Evolutionary conservation across 2,113 vertebrate species (phyloP).

Genomic region (Aspidoscelis tigris): DNA sequence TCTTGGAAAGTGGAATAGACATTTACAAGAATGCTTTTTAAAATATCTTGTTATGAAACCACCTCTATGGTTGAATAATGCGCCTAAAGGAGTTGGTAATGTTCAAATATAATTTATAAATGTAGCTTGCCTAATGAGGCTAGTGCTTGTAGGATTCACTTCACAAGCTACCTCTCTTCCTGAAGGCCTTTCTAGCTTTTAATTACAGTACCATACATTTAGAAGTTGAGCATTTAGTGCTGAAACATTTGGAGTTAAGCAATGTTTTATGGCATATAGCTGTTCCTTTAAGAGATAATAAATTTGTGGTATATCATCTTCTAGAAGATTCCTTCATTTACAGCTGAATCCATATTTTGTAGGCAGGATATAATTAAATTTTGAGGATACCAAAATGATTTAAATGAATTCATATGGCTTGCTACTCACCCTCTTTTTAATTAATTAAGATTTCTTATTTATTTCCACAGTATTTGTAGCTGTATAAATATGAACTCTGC

Average conservation of each 20-base stretch:
- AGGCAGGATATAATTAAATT: constrained; percentile 14
- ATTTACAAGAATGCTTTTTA: constrained; percentile 50
- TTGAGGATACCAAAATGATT: not conserved
- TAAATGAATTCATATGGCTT: not conserved
- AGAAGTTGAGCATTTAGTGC: constrained; percentile 29
- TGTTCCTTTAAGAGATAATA: constrained; percentile 12
- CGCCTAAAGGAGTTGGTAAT: constrained; percentile 38
- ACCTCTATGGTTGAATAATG: constrained; percentile 53
- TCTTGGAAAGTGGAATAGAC: constrained; percentile 61
- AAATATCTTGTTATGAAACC: constrained; percentile 45
- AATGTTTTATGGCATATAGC: not conserved
- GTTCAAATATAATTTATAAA: not conserved
- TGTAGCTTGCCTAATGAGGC: constrained; percentile 56
- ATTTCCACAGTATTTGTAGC: constrained; percentile 22
- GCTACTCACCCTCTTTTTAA: not conserved
- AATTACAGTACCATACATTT: constrained; percentile 56
- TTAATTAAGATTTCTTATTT: not conserved
- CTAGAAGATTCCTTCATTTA: constrained; percentile 5
- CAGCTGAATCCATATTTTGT: constrained; percentile 29
- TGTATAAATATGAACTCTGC: constrained; percentile 20
- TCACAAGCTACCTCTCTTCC: constrained; percentile 45
- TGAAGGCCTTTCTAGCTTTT: constrained; percentile 50
- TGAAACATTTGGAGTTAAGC: constrained; percentile 53
- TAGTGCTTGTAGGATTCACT: constrained; percentile 48
- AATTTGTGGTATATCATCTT: not conserved